Percentiles rank a stretch among this genome's conserved stretches.
phyloP scores from a whole-genome alignment of 2,113 vertebrate species.

The Heterocephalus glaber region DNA sequence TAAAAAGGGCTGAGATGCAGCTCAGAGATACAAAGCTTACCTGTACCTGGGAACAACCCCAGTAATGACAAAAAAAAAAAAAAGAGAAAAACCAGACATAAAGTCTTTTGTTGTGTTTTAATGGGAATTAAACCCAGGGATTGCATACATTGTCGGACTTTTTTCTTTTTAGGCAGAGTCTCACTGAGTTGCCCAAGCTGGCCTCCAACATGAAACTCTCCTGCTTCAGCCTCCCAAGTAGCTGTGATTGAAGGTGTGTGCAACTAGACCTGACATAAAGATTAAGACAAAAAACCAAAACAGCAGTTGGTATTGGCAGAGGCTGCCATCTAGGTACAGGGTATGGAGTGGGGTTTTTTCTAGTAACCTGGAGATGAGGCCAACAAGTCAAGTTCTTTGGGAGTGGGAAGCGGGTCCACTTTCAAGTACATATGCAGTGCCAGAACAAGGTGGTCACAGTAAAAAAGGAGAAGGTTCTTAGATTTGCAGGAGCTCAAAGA shows the following conservation, averaged over 20 bases:
- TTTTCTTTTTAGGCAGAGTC: background rate
- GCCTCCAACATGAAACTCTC: background rate
- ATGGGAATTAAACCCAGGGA: background rate
- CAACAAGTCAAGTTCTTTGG: rapidly evolving
- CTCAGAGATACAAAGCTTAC: background rate
- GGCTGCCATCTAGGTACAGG: background rate
- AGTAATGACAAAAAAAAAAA: background rate
- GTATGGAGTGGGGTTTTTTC: background rate
- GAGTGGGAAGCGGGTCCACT: too few species aligned
- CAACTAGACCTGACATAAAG: background rate
- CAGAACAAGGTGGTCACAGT: background rate
- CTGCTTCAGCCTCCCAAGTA: background rate
- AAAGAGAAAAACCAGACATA: background rate
- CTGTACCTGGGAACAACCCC: background rate
- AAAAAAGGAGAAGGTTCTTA: background rate
- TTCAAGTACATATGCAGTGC: rapidly evolving
- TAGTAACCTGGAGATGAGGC: background rate
- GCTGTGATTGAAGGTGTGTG: background rate
- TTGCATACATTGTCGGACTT: background rate
- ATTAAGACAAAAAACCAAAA: background rate
- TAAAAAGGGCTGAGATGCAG: background rate
- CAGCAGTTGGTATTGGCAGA: background rate
- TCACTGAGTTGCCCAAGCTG: background rate
- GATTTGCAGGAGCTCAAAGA: background rate
- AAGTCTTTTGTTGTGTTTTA: background rate